A percentile compares a stretch with the other conserved stretches of the same genome.
Conservation (phyloP, 2,797 vertebrate genomes). For the Muscicapa striata region DNA sequence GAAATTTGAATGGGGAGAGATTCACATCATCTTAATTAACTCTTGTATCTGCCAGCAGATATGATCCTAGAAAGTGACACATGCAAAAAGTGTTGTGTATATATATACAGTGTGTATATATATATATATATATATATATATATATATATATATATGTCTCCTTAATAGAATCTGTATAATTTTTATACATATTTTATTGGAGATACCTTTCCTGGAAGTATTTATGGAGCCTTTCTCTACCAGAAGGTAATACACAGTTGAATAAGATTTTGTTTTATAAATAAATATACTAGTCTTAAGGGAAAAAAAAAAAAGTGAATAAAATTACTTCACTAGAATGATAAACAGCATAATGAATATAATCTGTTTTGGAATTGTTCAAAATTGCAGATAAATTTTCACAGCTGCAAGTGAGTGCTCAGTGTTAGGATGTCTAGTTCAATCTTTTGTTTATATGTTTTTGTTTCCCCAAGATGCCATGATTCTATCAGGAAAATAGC, state of each 20-base stretch:
- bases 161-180: neutral
- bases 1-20: neutral
- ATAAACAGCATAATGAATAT: neutral
- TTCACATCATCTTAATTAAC: neutral
- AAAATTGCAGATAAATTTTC: neutral
- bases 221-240: neutral
- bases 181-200: neutral
- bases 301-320: accelerated
- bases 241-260: neutral
- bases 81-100: neutral
- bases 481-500: neutral
- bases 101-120: no score
- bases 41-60: neutral
- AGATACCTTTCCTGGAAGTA: neutral
- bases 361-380: neutral
- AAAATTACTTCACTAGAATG: neutral
- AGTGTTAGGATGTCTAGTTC: neutral
- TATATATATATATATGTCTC: no score
- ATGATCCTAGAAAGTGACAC: neutral
- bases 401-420: neutral
- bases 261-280: neutral
- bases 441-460: neutral
- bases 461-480: neutral
- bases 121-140: no score
- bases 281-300: neutral